A percentile compares a stretch with the other conserved stretches of the same genome.
These are phyloP conservation scores for Tretioscincus oriximinensis DNA, from an alignment of 2,113 vertebrate genomes.

Conservation along the genomic window DNA sequence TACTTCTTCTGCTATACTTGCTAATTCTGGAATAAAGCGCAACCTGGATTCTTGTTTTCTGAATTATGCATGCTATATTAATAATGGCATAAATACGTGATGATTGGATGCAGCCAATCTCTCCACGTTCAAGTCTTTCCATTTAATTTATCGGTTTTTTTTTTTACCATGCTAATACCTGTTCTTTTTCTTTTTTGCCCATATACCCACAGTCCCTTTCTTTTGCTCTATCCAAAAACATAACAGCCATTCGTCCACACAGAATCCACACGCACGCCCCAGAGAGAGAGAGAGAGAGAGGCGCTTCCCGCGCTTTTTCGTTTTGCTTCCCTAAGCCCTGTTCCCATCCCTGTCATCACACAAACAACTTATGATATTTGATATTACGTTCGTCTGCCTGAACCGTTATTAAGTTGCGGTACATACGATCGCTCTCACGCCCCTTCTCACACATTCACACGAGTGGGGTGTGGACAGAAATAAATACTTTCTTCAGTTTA, in stretches of 20 bases:
- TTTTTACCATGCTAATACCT: not conserved
- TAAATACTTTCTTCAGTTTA: not conserved
- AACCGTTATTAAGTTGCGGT: not conserved
- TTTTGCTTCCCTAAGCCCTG: not conserved
- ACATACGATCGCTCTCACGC: not conserved
- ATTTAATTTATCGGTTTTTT: too few relatives aligned
- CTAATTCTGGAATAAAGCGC: too few relatives aligned
- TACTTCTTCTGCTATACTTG: too few relatives aligned
- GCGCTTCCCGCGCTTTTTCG: slow-evolving; percentile 9
- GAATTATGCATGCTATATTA: too few relatives aligned
- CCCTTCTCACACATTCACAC: not conserved
- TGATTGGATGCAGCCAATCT: too few relatives aligned
- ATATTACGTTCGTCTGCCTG: too few relatives aligned
- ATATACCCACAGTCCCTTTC: not conserved
- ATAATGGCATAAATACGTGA: too few relatives aligned
- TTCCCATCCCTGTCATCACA: not conserved
- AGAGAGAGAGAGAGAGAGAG: not conserved
- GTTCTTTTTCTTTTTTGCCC: not conserved
- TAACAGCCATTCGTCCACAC: not conserved
- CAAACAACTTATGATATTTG: not conserved
- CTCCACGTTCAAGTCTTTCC: too few relatives aligned
- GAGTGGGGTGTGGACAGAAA: not conserved
- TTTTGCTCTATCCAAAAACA: not conserved
- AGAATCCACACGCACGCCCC: not conserved
- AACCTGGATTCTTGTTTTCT: too few relatives aligned